These are phyloP conservation scores for Callithrix jacchus DNA, from an alignment of 2,113 vertebrate genomes.

Conservation along the genomic window DNA sequence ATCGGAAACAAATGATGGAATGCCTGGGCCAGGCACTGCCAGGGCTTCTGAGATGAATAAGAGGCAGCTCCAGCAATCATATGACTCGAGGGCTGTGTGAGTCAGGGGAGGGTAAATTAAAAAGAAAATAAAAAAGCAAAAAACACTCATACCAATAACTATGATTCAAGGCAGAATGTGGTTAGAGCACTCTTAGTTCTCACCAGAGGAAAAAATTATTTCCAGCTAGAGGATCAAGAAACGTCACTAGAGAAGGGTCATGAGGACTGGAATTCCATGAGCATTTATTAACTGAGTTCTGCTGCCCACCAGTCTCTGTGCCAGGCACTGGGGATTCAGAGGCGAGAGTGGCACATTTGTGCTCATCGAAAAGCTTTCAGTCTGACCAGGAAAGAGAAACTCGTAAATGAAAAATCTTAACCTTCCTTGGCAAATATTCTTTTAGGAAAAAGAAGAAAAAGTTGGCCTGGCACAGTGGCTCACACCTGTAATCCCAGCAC, in stretches of 20 bases:
- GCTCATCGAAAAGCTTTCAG: not conserved
- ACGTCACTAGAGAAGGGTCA: not conserved
- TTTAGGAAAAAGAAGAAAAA: slow-evolving; percentile 28
- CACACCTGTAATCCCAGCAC: no score
- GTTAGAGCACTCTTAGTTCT: slow-evolving; percentile 6
- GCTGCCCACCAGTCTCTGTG: not conserved
- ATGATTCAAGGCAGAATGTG: slow-evolving; percentile 31
- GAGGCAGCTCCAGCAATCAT: slow-evolving; percentile 23
- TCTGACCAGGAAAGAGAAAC: not conserved
- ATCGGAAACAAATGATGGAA: slow-evolving; percentile 57
- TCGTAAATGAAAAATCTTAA: not conserved
- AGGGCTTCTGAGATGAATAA: slow-evolving; percentile 10
- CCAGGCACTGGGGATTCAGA: not conserved
- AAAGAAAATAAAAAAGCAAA: not conserved
- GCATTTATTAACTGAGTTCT: not conserved
- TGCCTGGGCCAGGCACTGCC: not conserved
- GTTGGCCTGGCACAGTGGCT: no score
- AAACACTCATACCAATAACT: not conserved
- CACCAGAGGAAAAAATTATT: not conserved
- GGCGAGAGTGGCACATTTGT: not conserved
- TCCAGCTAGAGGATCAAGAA: slow-evolving; percentile 27
- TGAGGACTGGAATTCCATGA: not conserved
- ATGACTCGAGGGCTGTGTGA: not conserved
- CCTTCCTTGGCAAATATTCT: not conserved
- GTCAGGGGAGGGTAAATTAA: not conserved